Evolutionary conservation across 2,113 vertebrate species (phyloP).

Genomic region (Pygoscelis adeliae): DNA sequence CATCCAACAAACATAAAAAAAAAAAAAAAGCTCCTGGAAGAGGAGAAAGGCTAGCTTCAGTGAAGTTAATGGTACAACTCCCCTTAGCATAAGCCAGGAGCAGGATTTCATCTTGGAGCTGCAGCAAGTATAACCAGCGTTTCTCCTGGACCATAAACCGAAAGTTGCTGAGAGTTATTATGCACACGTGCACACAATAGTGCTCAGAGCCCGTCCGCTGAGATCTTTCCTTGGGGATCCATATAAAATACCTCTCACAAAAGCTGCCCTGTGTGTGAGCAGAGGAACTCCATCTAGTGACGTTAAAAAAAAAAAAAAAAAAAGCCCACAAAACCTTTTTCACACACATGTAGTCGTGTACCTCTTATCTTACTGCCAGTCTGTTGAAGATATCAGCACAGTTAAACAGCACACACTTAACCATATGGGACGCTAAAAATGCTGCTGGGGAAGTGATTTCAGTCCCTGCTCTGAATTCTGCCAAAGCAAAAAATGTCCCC

Average conservation of each 20-base stretch:
- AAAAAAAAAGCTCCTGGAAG: not conserved
- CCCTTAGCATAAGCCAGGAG: not conserved
- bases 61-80: not conserved
- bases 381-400: not conserved
- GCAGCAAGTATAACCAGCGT: not conserved
- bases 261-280: constrained; percentile 48
- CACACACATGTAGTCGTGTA: not conserved
- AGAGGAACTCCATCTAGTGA: constrained; percentile 30
- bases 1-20: not conserved
- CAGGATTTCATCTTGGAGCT: not conserved
- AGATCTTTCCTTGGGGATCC: constrained; percentile 56
- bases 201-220: not conserved
- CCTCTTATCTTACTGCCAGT: not conserved
- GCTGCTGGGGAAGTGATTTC: not conserved
- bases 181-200: not conserved
- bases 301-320: not conserved
- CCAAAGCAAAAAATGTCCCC: constrained; percentile 21
- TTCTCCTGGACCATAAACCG: not conserved
- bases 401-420: not conserved
- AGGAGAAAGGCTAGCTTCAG: not conserved
- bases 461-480: not conserved
- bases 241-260: constrained; percentile 51
- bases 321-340: not conserved
- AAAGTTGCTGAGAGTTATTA: not conserved
- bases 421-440: not conserved